Conservation (phyloP, 2,797 vertebrate genomes). For the Anguilla anguilla region DNA sequence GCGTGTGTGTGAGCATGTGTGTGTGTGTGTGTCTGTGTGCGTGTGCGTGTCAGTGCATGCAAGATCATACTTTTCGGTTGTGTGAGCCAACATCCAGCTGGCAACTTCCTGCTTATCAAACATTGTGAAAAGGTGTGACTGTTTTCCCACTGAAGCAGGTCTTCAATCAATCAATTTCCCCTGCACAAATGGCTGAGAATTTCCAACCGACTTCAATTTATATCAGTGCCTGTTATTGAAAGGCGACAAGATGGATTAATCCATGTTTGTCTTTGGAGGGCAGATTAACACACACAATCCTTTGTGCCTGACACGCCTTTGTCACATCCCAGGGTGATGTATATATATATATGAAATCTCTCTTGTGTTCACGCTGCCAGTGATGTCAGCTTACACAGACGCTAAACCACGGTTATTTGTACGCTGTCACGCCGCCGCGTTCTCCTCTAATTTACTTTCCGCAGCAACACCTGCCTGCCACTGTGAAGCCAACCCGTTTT, state of each 20-base stretch:
- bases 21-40: slow-evolving; percentile 32
- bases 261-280: slow-evolving; percentile 11
- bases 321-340: slow-evolving; percentile 42
- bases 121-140: not conserved
- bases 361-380: slow-evolving; percentile 32
- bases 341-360: slow-evolving; percentile 38
- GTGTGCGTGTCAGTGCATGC: not conserved
- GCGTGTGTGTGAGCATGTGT: too few species aligned
- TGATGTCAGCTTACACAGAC: slow-evolving; percentile 35
- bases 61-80: not conserved
- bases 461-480: slow-evolving; percentile 36
- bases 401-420: not conserved
- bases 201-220: too few species aligned
- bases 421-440: not conserved
- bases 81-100: not conserved
- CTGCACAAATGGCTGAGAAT: not conserved
- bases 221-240: not conserved
- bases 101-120: slow-evolving; percentile 3
- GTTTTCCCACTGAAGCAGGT: not conserved
- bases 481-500: slow-evolving; percentile 8
- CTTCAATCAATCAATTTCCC: not conserved
- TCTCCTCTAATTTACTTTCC: slow-evolving; percentile 28
- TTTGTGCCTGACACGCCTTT: slow-evolving; percentile 37
- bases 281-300: slow-evolving; percentile 45
- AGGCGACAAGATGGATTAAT: slow-evolving; percentile 27